Conservation (phyloP, 2,797 vertebrate species). For the Sitta carolinensis region DNA sequence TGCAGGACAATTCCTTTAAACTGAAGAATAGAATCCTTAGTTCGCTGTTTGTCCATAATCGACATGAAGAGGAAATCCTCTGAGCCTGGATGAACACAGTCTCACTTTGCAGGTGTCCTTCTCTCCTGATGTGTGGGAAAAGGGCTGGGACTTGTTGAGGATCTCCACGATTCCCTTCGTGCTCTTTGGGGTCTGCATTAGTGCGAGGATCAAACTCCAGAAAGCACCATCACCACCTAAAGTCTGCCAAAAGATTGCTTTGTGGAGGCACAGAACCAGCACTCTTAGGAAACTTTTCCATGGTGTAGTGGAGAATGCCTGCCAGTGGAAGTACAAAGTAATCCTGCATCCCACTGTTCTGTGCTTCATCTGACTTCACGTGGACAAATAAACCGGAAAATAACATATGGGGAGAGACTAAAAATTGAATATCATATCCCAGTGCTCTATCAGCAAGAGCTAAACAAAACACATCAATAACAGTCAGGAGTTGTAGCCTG, state of each 20-base stretch:
- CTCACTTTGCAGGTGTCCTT: background rate
- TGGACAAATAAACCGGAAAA: conserved; percentile 64
- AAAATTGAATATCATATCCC: conserved; percentile 41
- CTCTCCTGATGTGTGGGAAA: background rate
- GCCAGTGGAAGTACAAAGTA: conserved; percentile 41
- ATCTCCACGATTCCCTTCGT: background rate
- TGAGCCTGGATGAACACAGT: background rate
- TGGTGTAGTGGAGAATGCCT: background rate
- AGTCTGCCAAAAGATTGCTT: background rate
- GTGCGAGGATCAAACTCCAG: background rate
- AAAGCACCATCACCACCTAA: background rate
- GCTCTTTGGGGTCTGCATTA: background rate
- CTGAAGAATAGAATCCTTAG: background rate
- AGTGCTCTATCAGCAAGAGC: conserved; percentile 32
- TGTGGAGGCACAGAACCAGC: background rate
- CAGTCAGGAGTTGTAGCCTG: background rate
- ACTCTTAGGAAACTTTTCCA: background rate
- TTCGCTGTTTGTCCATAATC: background rate
- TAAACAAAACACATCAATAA: conserved; percentile 13
- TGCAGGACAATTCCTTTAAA: background rate
- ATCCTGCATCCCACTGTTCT: conserved; percentile 3
- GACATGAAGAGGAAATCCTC: background rate
- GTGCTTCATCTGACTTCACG: conserved; percentile 15
- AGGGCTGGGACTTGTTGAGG: background rate
- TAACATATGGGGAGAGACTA: conserved; percentile 66